Percentiles rank a stretch among this genome's conserved stretches.
Evolutionary conservation across 2,888 invertebrate species (phyloP).

Genomic region (Caenorhabditis angaria): DNA sequence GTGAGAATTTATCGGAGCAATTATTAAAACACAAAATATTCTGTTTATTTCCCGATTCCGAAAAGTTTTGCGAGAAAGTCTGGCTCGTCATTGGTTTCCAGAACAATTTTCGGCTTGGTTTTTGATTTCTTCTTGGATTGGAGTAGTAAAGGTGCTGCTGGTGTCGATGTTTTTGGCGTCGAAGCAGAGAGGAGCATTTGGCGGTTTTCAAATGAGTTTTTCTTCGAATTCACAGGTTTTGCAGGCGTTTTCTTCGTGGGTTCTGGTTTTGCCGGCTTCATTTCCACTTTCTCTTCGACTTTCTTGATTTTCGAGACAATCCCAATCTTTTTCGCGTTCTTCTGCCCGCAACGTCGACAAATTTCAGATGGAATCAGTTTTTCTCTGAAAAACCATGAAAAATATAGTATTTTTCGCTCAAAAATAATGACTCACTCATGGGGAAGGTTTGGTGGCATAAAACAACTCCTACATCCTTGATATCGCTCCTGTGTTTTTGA

Average conservation of each 20-base stretch:
- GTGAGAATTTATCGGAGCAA: not conserved
- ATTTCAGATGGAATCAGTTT: not conserved
- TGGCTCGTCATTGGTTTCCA: not conserved
- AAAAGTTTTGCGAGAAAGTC: not conserved
- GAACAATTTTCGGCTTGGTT: not conserved
- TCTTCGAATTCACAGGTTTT: not conserved
- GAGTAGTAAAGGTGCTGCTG: not conserved
- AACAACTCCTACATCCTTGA: not conserved
- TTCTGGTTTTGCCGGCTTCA: not conserved
- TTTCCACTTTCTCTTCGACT: not conserved
- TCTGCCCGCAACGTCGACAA: not conserved
- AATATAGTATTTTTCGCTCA: not conserved
- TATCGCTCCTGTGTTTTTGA: not conserved
- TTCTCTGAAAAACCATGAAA: not conserved
- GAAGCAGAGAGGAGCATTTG: not conserved
- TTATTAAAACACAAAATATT: not conserved
- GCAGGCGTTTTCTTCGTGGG: not conserved
- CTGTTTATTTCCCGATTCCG: slow-evolving; percentile 1
- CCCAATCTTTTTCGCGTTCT: not conserved
- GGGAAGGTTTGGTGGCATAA: not conserved
- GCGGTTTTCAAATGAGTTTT: not conserved
- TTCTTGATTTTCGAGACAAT: not conserved
- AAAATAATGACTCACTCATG: not conserved
- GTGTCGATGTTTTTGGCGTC: not conserved
- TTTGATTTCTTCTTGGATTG: not conserved